phyloP scores from a whole-genome alignment of 2,888 invertebrate species.

The Drepanosiphum platanoidis region DNA sequence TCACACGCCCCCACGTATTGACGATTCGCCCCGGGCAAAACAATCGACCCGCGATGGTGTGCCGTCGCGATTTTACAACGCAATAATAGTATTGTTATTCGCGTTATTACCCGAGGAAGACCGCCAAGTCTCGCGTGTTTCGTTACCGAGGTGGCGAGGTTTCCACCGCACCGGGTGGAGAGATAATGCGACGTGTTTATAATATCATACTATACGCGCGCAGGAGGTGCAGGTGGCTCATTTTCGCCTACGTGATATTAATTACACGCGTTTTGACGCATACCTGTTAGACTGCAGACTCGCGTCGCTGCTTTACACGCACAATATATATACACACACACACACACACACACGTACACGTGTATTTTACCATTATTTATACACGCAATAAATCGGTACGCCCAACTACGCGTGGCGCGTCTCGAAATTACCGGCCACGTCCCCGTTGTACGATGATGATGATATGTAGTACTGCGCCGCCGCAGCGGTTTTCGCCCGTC shows the following conservation, averaged over 20 bases:
- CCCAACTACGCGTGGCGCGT: not conserved
- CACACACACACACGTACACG: not conserved
- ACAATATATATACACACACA: not conserved
- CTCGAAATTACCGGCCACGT: not conserved
- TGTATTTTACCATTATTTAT: not conserved
- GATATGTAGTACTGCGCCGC: too few species aligned
- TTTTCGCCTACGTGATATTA: constrained; percentile 32
- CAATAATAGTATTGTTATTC: not conserved
- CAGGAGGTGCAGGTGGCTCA: not conserved
- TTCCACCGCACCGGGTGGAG: too few species aligned
- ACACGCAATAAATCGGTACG: constrained; percentile 17
- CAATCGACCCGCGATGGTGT: not conserved
- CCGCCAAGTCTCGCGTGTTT: not conserved
- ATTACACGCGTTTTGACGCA: constrained; percentile 33
- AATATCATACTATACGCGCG: not conserved
- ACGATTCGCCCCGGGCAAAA: too few species aligned
- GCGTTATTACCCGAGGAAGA: not conserved
- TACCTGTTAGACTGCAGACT: not conserved
- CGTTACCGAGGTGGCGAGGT: not conserved
- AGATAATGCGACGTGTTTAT: too few species aligned
- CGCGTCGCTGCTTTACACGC: not conserved
- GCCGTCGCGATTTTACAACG: not conserved
- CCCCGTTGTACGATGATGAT: too few species aligned
- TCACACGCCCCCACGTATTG: not conserved
- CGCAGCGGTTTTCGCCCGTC: not conserved